Percentiles rank a stretch among this genome's conserved stretches.
Evolutionary conservation across 2,797 vertebrate species (phyloP).

Genomic region (Gobio occitaniae): DNA sequence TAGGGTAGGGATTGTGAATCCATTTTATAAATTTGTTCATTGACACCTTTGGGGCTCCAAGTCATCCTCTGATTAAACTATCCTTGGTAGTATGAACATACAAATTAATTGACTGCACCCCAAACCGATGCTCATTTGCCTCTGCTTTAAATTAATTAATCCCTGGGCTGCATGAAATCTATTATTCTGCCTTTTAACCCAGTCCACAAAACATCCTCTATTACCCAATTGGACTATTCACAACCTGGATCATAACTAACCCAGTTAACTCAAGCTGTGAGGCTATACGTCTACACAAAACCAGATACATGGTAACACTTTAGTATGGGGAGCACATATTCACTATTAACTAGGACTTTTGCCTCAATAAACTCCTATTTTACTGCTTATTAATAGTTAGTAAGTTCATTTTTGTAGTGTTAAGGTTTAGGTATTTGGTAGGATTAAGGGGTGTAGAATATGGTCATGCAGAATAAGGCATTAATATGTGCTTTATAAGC

Average conservation of each 20-base stretch:
- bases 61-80: slow-evolving; percentile 44
- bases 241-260: slow-evolving; percentile 41
- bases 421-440: too few species aligned
- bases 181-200: slow-evolving; percentile 58
- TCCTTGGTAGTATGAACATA: slow-evolving; percentile 42
- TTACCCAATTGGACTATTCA: slow-evolving; percentile 34
- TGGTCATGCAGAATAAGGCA: too few species aligned
- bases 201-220: slow-evolving; percentile 40
- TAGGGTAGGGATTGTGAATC: background rate
- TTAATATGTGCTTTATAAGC: too few species aligned
- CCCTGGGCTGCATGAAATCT: slow-evolving; percentile 53
- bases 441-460: too few species aligned
- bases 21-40: slow-evolving; percentile 14
- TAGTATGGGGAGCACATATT: too few species aligned
- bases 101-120: slow-evolving; percentile 26
- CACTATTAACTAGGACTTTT: too few species aligned
- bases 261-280: slow-evolving; percentile 37
- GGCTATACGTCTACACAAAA: slow-evolving; percentile 4
- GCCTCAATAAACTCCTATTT: too few species aligned
- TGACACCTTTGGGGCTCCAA: slow-evolving; percentile 32
- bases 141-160: slow-evolving; percentile 51
- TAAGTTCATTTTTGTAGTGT: too few species aligned
- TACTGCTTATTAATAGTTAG: too few species aligned
- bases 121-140: background rate
- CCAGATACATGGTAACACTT: background rate